These are phyloP conservation scores for Drosophila neonasuta DNA, from an alignment of 2,888 invertebrate species.

Conservation along the genomic window DNA sequence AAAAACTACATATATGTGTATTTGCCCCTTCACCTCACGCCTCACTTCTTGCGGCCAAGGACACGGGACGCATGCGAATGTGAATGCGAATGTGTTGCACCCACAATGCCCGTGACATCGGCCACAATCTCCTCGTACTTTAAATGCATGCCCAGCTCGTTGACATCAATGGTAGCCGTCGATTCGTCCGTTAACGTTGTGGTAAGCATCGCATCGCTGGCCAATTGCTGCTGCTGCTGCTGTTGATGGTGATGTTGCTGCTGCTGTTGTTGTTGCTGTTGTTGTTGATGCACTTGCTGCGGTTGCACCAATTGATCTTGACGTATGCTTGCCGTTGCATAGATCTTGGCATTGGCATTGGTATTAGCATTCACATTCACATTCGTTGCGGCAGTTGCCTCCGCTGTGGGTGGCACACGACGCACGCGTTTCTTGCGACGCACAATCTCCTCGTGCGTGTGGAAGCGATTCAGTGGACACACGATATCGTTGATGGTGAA, in stretches of 20 bases:
- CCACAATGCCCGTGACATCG: constrained; percentile 80
- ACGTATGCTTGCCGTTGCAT: constrained; percentile 20
- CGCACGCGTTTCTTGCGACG: constrained; percentile 81
- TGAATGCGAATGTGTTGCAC: constrained; percentile 32
- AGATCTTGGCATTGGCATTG: constrained; percentile 27
- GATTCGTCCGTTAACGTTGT: constrained; percentile 59
- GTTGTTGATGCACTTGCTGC: constrained; percentile 21
- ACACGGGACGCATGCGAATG: constrained; percentile 37
- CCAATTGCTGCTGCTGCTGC: constrained; percentile 40
- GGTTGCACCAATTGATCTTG: constrained; percentile 29
- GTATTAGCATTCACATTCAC: constrained; percentile 10
- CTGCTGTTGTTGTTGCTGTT: constrained; percentile 24
- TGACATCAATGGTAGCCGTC: constrained; percentile 65
- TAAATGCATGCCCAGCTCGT: constrained; percentile 77
- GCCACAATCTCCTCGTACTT: constrained; percentile 82
- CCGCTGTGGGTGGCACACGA: constrained; percentile 56
- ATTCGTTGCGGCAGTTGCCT: constrained; percentile 1
- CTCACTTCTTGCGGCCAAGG: constrained; percentile 46
- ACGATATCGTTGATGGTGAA: constrained; percentile 81
- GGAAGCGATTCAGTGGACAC: constrained; percentile 81
- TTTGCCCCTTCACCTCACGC: constrained; percentile 20
- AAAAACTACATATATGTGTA: constrained; percentile 14
- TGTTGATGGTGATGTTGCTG: constrained; percentile 34
- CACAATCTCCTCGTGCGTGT: constrained; percentile 82
- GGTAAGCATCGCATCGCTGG: constrained; percentile 60